A percentile compares a stretch with the other conserved stretches of the same genome.
Evolutionary conservation across 2,888 invertebrate genomes (phyloP).

Genomic region (Eugnorisma glareosa): DNA sequence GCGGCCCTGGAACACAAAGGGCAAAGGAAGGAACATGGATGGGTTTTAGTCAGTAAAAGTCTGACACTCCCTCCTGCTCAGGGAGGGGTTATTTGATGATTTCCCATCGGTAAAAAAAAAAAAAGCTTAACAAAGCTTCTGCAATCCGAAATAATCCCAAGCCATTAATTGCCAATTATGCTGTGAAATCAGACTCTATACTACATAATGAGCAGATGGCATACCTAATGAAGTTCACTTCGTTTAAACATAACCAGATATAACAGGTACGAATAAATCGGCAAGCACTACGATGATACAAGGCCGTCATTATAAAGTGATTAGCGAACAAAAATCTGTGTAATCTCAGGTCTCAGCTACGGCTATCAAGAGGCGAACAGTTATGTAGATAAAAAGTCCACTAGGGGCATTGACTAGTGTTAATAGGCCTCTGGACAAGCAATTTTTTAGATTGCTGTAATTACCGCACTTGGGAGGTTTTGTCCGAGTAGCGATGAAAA

Average conservation of each 20-base stretch:
- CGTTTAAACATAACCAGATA: conserved; percentile 29
- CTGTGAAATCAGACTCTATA: conserved; percentile 14
- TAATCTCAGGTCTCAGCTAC: conserved; percentile 7
- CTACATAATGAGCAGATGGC: conserved; percentile 12
- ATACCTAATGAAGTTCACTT: conserved; percentile 2
- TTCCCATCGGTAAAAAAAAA: too few relatives aligned
- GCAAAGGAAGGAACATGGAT: too few relatives aligned
- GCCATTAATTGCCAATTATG: conserved; percentile 13
- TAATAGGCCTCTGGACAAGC: conserved; percentile 23
- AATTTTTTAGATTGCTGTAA: conserved; percentile 40
- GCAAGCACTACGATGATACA: conserved; percentile 26
- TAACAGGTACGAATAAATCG: conserved; percentile 30
- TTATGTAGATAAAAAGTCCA: conserved; percentile 37
- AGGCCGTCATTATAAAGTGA: conserved; percentile 46
- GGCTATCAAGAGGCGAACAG: conserved; percentile 17
- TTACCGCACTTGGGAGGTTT: conserved; percentile 23
- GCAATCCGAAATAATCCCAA: neutral
- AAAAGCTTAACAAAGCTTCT: too few relatives aligned
- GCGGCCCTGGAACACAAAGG: too few relatives aligned
- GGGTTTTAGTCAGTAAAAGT: too few relatives aligned
- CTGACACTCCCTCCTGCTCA: too few relatives aligned
- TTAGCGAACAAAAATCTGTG: conserved; percentile 27
- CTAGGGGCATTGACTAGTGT: conserved; percentile 24
- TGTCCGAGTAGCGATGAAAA: conserved; percentile 3
- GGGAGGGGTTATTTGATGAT: too few relatives aligned